Conservation (phyloP, 2,888 invertebrate genomes). For the Nomada lathburiana region DNA sequence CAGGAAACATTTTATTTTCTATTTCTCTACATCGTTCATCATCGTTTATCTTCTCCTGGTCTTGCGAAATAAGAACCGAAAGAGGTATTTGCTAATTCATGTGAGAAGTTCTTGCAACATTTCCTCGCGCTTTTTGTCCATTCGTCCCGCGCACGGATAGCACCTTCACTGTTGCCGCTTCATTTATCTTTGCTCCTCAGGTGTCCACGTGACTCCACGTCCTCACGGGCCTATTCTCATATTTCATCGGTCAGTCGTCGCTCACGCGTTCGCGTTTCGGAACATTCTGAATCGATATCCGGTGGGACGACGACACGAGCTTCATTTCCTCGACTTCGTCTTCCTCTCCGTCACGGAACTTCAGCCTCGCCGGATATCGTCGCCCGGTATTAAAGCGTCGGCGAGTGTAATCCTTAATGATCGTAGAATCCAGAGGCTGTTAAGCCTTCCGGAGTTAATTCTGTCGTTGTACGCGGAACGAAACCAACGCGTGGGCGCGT, state of each 20-base stretch:
- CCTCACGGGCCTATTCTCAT: background rate
- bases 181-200: constrained; percentile 12
- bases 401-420: constrained; percentile 57
- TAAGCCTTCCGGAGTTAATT: constrained; percentile 51
- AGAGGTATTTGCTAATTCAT: background rate
- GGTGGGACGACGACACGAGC: background rate
- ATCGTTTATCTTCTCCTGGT: background rate
- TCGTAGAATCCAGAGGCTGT: constrained; percentile 18
- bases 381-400: constrained; percentile 39
- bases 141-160: background rate
- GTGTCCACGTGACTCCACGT: background rate
- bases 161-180: background rate
- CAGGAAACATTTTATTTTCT: background rate
- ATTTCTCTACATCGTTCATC: background rate
- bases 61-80: background rate
- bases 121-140: background rate
- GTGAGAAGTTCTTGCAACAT: constrained; percentile 1
- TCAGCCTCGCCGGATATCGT: constrained; percentile 33
- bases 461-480: background rate
- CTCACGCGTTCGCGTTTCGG: background rate
- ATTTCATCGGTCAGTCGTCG: constrained; percentile 16
- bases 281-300: constrained; percentile 34
- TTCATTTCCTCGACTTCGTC: constrained; percentile 32
- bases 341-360: background rate
- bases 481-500: constrained; percentile 5